Evolutionary conservation across 1,140 invertebrate species (phyloP).

Genomic region (Caenorhabditis latens): DNA sequence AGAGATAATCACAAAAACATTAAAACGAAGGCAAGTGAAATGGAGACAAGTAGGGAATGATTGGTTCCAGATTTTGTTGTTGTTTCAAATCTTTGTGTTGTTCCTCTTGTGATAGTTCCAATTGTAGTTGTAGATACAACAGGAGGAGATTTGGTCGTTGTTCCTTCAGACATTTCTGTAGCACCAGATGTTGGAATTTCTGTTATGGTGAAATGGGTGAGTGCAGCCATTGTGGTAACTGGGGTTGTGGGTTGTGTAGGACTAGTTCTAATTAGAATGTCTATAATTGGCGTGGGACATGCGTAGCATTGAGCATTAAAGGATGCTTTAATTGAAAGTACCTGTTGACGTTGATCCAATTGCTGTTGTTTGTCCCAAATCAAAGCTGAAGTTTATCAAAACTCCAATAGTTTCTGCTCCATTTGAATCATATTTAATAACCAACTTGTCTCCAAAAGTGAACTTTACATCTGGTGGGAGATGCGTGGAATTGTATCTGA

Average conservation of each 20-base stretch:
- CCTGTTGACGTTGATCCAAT: too few species aligned
- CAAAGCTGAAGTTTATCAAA: neutral
- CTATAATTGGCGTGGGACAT: too few species aligned
- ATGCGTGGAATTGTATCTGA: neutral
- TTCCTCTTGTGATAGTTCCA: neutral
- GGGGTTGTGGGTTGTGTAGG: neutral
- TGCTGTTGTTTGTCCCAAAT: neutral
- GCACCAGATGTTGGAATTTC: neutral
- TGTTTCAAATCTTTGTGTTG: slow-evolving; percentile 4
- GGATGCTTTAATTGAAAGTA: too few species aligned
- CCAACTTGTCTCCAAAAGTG: neutral
- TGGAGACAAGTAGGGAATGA: neutral
- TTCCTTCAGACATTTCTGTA: neutral
- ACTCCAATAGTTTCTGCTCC: slow-evolving; percentile 4
- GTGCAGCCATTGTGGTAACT: neutral
- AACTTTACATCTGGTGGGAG: neutral
- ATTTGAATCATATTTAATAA: neutral
- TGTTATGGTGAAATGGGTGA: neutral
- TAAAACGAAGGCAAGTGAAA: too few species aligned
- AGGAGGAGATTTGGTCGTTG: neutral
- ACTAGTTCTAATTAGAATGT: too few species aligned
- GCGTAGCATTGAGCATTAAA: too few species aligned
- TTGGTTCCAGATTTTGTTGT: slow-evolving; percentile 14
- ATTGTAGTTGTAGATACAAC: neutral
- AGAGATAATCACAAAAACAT: too few species aligned